Evolutionary conservation across 2,113 vertebrate species (phyloP), one percentile per base, ranked within the genome.

Genomic region (Dryoscopus gambensis): DNA sequence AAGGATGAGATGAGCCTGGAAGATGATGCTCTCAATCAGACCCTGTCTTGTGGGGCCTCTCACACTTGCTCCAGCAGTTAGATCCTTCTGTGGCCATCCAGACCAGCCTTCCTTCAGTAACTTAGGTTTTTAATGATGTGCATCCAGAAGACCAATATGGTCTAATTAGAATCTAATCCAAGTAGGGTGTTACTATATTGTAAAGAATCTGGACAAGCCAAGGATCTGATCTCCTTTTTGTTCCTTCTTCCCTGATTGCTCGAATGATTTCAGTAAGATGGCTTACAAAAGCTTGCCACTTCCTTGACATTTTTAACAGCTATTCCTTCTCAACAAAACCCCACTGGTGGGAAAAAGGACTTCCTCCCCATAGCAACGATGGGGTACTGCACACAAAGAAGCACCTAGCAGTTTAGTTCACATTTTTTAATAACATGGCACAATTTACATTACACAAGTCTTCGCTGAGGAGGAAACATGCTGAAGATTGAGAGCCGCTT

Each of bases 341-440:
- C 80, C 56, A 84, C 67, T 84, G 56, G 19, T 60, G 70, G 88
- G 88, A 88, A 50, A 92, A 79, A 40, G 46, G 4, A 15, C 76
- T 94, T 87, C 50, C 50, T 84, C 75, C 95, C 96, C 87, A 92
- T 30, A 67, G 88, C 71, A 87, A 24, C 1, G 56, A 93, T 97
- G 97, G 97, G 95, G 95, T 59, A 95, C 89, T 96, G 90, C 96
- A 97, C 97, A 98, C 97, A 98, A 96, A 98, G 95, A 98, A 97
- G 96, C 97, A 95, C 96, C 96, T 98, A 95, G 97, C 97, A 87
- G 95, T 97, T 99, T 98, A 98, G 98, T 99, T 99, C 99, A 99
- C 99, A 99, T 99, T 99, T 99, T 99, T 99, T 99, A 99, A 99
- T 99, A 99, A 99, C 99, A 99, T 99, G 99, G 99, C 99, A 99